Evolutionary conservation across 1,140 invertebrate species (phyloP).

Genomic region (Drosophila sucinea): DNA sequence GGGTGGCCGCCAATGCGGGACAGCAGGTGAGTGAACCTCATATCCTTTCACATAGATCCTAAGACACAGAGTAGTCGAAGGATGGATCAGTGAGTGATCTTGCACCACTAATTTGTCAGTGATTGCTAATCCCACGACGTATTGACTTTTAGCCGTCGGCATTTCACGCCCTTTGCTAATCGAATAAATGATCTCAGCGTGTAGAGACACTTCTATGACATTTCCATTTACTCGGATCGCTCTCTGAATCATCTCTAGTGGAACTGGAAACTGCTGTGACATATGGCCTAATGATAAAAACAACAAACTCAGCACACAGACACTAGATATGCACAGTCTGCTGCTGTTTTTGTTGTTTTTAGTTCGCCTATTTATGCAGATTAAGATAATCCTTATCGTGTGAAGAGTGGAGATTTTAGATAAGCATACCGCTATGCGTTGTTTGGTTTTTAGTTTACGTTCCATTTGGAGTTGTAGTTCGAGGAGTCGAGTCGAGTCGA

Average conservation of each 20-base stretch:
- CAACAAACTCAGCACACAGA: conserved; percentile 8
- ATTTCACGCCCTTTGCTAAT: conserved; percentile 13
- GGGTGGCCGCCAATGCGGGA: conserved; percentile 95
- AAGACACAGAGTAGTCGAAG: too few species aligned
- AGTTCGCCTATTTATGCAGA: conserved; percentile 76
- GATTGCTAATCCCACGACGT: too few species aligned
- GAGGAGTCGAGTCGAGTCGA: not conserved
- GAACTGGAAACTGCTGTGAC: conserved; percentile 7
- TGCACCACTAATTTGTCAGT: not conserved
- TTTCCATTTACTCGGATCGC: not conserved
- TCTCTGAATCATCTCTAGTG: not conserved
- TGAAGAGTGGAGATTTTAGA: conserved; percentile 52
- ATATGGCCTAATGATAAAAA: conserved; percentile 7
- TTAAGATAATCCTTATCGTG: conserved; percentile 82
- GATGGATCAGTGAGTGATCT: too few species aligned
- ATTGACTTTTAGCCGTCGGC: conserved; percentile 27
- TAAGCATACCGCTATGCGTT: conserved; percentile 44
- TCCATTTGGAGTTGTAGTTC: conserved; percentile 17
- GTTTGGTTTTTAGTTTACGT: not conserved
- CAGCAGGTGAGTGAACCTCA: conserved; percentile 85
- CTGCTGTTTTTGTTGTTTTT: conserved; percentile 20
- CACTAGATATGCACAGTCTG: not conserved
- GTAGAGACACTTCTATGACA: not conserved
- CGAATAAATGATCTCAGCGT: not conserved
- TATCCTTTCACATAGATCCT: not conserved